phyloP scores from a whole-genome alignment of 2,797 vertebrate genomes.

The Discoglossus pictus region DNA sequence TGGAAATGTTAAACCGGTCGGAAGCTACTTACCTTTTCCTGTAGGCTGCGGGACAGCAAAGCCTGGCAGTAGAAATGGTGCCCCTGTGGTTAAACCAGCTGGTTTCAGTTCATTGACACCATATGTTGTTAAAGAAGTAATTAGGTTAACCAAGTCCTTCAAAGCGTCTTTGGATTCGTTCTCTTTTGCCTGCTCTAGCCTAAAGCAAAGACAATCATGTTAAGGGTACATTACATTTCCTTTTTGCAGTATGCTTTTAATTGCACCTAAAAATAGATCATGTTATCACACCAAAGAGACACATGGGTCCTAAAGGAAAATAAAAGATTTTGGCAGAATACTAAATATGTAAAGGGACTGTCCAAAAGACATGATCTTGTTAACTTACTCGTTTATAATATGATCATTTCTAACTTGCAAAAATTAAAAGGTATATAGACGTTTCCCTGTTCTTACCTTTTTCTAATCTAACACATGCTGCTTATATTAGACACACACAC shows the following conservation, averaged over 20 bases:
- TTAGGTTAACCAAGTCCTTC: slow-evolving; percentile 94
- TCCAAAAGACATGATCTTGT: too few species aligned
- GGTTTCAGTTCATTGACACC: slow-evolving; percentile 93
- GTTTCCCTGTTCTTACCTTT: too few species aligned
- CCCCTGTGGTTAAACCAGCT: slow-evolving; percentile 90
- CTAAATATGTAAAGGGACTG: too few species aligned
- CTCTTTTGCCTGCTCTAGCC: slow-evolving; percentile 96
- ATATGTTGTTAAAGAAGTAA: slow-evolving; percentile 91
- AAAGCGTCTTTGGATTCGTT: slow-evolving; percentile 93
- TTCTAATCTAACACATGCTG: too few species aligned
- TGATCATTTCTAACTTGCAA: too few species aligned
- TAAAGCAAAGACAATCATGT: slow-evolving; percentile 58
- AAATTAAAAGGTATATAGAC: too few species aligned
- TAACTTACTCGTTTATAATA: too few species aligned
- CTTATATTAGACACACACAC: too few species aligned
- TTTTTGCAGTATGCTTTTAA: slow-evolving; percentile 1
- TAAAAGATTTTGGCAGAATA: slow-evolving; percentile 18
- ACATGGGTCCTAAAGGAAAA: slow-evolving; percentile 10
- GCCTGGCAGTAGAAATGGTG: slow-evolving; percentile 92
- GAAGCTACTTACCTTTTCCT: slow-evolving; percentile 82
- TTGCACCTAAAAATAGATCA: slow-evolving; percentile 25
- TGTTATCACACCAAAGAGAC: not conserved
- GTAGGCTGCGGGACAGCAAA: slow-evolving; percentile 92
- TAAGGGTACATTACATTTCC: slow-evolving; percentile 11
- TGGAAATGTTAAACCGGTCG: not conserved